These are phyloP conservation scores for Seira sanloemensis DNA, from an alignment of 2,888 invertebrate species.

Conservation along the genomic window DNA sequence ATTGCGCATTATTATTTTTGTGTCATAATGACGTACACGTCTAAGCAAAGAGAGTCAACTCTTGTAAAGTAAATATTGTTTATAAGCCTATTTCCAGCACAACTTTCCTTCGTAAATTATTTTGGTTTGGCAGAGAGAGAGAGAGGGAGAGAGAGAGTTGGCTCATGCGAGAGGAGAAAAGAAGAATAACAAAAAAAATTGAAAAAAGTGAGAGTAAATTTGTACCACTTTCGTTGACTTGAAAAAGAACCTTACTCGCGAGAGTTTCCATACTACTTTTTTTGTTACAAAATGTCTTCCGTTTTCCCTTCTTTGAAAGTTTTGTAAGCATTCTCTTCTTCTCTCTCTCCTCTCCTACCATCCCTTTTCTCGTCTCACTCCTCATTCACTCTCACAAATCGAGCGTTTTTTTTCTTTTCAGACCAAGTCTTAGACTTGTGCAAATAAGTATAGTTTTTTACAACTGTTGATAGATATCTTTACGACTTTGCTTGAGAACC, in stretches of 20 bases:
- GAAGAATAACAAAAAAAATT: not conserved
- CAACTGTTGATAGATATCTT: slow-evolving; percentile 40
- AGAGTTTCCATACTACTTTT: not conserved
- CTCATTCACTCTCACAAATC: not conserved
- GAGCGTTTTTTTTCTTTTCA: too few species aligned
- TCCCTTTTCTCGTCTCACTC: not conserved
- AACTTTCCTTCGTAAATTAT: not conserved
- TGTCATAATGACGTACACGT: not conserved
- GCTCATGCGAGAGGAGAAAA: not conserved
- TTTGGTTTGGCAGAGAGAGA: too few species aligned
- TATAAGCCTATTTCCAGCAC: not conserved
- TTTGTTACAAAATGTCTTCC: slow-evolving; percentile 28
- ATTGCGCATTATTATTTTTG: not conserved
- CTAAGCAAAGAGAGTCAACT: not conserved
- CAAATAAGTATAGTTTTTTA: slow-evolving; percentile 18
- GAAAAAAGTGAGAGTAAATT: not conserved
- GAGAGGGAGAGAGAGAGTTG: too few species aligned
- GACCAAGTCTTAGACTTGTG: not conserved
- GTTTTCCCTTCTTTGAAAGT: slow-evolving; percentile 3
- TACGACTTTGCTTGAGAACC: slow-evolving; percentile 27
- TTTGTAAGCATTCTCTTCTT: not conserved
- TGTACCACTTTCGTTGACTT: not conserved
- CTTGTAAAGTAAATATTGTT: not conserved
- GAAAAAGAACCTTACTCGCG: not conserved
- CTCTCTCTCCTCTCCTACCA: not conserved